Conservation (phyloP, 2,113 vertebrate genomes). For the Litocranius walleri region DNA sequence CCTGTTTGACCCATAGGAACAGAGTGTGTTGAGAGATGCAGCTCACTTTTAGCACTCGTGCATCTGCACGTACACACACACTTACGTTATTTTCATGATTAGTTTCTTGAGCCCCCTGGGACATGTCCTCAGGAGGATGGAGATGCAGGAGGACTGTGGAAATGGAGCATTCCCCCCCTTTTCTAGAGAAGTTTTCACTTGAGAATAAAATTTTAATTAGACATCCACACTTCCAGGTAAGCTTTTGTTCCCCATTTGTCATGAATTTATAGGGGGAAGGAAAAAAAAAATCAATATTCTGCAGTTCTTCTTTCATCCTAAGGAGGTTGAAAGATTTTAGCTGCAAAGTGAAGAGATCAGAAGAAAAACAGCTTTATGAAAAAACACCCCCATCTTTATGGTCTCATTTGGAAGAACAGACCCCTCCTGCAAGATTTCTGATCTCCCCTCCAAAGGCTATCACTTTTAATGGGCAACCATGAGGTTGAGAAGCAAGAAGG, state of each 20-base stretch:
- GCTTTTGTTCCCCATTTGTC: slow-evolving; percentile 71
- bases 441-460: slow-evolving; percentile 41
- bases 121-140: neutral
- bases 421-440: slow-evolving; percentile 51
- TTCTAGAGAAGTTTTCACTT: slow-evolving; percentile 29
- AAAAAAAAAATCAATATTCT: slow-evolving; percentile 68
- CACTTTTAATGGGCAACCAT: neutral
- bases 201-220: slow-evolving; percentile 70
- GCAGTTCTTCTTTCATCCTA: slow-evolving; percentile 64
- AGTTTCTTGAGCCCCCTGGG: neutral
- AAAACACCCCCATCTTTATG: neutral
- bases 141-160: neutral
- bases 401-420: slow-evolving; percentile 55
- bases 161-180: neutral
- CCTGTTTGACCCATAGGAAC: neutral
- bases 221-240: slow-evolving; percentile 55
- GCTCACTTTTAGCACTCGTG: neutral
- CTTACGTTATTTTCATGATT: neutral
- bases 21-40: neutral
- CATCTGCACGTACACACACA: neutral
- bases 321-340: slow-evolving; percentile 66
- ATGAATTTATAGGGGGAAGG: slow-evolving; percentile 55
- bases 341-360: slow-evolving; percentile 65
- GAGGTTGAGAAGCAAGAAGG: neutral
- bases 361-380: slow-evolving; percentile 55